Evolutionary conservation across 23 tunicate species (phyloP).

Genomic region (Diplosoma virens): DNA sequence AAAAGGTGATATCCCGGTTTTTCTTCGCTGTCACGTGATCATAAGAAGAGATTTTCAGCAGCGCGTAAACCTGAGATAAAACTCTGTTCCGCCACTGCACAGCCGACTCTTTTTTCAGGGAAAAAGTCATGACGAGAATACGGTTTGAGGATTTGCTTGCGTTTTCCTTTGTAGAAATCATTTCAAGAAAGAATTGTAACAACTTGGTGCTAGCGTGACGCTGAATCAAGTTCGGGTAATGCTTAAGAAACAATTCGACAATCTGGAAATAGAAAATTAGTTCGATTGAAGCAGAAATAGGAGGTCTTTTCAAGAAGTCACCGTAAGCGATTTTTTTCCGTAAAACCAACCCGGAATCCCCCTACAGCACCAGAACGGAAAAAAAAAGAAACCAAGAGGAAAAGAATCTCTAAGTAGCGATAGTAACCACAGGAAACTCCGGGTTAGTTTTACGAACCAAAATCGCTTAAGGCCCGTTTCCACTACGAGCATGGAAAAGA

Average conservation of each 20-base stretch:
- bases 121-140: slow-evolving; percentile 44
- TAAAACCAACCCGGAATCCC: too few relatives aligned
- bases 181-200: slow-evolving; percentile 57
- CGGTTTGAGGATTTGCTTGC: slow-evolving; percentile 10
- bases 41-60: slow-evolving; percentile 21
- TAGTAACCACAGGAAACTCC: too few relatives aligned
- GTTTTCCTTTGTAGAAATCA: slow-evolving; percentile 69
- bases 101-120: slow-evolving; percentile 64
- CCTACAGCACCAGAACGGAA: too few relatives aligned
- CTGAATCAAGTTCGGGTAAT: slow-evolving; percentile 42
- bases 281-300: neutral
- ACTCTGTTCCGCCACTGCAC: slow-evolving; percentile 57
- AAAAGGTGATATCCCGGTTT: too few relatives aligned
- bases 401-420: too few relatives aligned
- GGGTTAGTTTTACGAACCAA: too few relatives aligned
- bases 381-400: too few relatives aligned
- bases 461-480: too few relatives aligned
- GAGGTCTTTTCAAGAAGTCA: too few relatives aligned
- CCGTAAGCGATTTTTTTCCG: too few relatives aligned
- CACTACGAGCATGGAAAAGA: too few relatives aligned
- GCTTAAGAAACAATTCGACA: slow-evolving; percentile 55
- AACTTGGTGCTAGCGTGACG: slow-evolving; percentile 15
- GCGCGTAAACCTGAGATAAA: slow-evolving; percentile 30
- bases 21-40: neutral
- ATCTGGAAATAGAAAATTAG: slow-evolving; percentile 39